A percentile compares a stretch with the other conserved stretches of the same genome.
Conservation (phyloP, 2,888 invertebrate genomes). For the Leucoma salicis region DNA sequence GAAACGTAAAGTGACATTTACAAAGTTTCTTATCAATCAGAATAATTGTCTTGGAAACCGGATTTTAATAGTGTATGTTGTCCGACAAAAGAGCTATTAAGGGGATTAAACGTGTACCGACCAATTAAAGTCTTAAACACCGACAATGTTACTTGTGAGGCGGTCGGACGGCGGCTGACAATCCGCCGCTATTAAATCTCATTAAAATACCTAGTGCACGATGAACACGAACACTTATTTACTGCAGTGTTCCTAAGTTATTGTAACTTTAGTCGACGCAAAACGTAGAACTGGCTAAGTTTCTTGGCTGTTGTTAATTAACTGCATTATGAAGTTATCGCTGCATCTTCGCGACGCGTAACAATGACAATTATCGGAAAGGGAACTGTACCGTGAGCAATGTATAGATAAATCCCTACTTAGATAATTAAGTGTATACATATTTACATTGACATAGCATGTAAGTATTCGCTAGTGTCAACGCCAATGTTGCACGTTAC, state of each 20-base stretch:
- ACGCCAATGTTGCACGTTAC: too few relatives aligned
- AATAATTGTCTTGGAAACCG: slow-evolving; percentile 54
- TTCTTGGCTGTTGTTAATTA: slow-evolving; percentile 65
- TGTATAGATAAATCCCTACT: slow-evolving; percentile 20
- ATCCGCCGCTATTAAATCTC: slow-evolving; percentile 63
- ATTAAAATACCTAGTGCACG: slow-evolving; percentile 67
- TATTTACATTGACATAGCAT: too few relatives aligned
- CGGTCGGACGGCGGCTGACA: slow-evolving; percentile 39
- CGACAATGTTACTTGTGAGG: slow-evolving; percentile 54
- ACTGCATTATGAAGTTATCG: slow-evolving; percentile 53
- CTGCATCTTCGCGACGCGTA: slow-evolving; percentile 50
- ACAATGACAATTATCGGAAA: slow-evolving; percentile 41
- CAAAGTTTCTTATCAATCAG: slow-evolving; percentile 55
- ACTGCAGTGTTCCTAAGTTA: slow-evolving; percentile 57
- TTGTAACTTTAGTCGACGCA: slow-evolving; percentile 57
- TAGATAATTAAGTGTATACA: too few relatives aligned
- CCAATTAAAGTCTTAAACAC: slow-evolving; percentile 69
- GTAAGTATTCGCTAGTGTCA: too few relatives aligned
- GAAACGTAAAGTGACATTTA: slow-evolving; percentile 47
- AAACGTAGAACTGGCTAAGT: slow-evolving; percentile 55
- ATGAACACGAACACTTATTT: slow-evolving; percentile 70
- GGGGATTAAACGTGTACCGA: slow-evolving; percentile 69
- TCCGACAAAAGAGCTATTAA: slow-evolving; percentile 62
- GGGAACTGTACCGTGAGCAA: slow-evolving; percentile 31
- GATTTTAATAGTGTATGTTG: slow-evolving; percentile 54